Conservation (phyloP, 2,113 vertebrate species). For the Petromus typicus region DNA sequence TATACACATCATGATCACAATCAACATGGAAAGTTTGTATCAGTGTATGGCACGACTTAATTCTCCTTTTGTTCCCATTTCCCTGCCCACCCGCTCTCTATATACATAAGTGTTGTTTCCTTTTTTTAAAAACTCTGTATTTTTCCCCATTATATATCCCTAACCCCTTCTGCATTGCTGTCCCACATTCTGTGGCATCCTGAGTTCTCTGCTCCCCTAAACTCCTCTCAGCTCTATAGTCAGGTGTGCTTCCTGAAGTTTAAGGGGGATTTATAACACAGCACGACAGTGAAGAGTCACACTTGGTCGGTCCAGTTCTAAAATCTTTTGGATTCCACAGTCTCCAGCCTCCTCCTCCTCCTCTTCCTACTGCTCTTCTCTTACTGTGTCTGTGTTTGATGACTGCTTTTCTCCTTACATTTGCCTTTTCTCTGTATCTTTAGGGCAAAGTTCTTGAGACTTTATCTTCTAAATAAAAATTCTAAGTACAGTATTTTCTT, state of each 20-base stretch:
- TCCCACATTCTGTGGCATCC: not conserved
- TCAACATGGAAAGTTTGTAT: too few relatives aligned
- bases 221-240: not conserved
- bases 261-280: not conserved
- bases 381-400: not conserved
- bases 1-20: too few relatives aligned
- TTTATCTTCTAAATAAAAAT: conserved; percentile 4
- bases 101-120: too few relatives aligned
- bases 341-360: not conserved
- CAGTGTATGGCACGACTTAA: too few relatives aligned
- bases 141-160: too few relatives aligned
- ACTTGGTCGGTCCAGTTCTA: not conserved
- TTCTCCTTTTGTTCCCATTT: too few relatives aligned
- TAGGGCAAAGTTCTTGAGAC: not conserved
- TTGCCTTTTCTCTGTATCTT: not conserved
- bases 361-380: not conserved
- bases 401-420: not conserved
- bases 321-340: not conserved
- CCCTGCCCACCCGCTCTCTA: too few relatives aligned
- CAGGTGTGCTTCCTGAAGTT: not conserved
- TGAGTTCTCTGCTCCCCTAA: not conserved
- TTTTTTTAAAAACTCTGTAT: too few relatives aligned
- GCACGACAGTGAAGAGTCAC: not conserved
- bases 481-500: not conserved
- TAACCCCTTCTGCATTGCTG: not conserved